Percentiles rank a stretch among this genome's conserved stretches.
Conservation (phyloP, 2,797 vertebrate species). For the Pagetopsis macropterus region DNA sequence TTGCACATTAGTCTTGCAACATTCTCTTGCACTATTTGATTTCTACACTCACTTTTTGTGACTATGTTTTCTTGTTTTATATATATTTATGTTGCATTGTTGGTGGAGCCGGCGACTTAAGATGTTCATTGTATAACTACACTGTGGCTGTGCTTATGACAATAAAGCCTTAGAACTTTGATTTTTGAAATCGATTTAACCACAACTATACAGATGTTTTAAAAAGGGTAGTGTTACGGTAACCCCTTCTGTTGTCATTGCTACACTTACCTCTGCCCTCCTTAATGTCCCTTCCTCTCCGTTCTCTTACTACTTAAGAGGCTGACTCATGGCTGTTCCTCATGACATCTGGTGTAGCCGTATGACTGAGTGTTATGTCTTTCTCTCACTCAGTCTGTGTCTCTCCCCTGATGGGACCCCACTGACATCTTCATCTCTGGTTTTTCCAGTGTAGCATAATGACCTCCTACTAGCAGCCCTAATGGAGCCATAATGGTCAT, state of each 20-base stretch:
- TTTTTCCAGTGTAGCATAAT: conserved; percentile 77
- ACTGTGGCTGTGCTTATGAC: no score
- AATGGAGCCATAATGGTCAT: conserved; percentile 84
- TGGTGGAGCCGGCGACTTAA: no score
- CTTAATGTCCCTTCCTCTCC: conserved; percentile 65
- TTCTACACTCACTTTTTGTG: no score
- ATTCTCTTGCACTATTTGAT: no score
- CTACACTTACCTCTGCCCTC: conserved; percentile 55
- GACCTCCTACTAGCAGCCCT: conserved; percentile 78
- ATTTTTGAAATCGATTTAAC: no score
- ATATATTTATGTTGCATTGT: no score
- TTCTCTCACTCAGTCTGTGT: conserved; percentile 69
- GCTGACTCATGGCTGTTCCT: conserved; percentile 76
- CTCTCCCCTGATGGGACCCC: conserved; percentile 72
- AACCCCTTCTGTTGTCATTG: conserved; percentile 46
- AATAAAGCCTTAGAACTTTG: no score
- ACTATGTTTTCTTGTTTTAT: no score
- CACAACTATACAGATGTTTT: background rate
- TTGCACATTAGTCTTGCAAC: no score
- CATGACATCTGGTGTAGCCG: conserved; percentile 76
- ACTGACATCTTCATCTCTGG: conserved; percentile 77
- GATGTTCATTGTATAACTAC: no score
- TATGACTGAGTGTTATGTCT: conserved; percentile 76
- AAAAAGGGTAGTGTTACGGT: conserved; percentile 25
- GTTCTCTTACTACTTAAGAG: conserved; percentile 69